Conservation (phyloP, 2,113 vertebrate genomes). For the Sinocyclocheilus anophthalmus region DNA sequence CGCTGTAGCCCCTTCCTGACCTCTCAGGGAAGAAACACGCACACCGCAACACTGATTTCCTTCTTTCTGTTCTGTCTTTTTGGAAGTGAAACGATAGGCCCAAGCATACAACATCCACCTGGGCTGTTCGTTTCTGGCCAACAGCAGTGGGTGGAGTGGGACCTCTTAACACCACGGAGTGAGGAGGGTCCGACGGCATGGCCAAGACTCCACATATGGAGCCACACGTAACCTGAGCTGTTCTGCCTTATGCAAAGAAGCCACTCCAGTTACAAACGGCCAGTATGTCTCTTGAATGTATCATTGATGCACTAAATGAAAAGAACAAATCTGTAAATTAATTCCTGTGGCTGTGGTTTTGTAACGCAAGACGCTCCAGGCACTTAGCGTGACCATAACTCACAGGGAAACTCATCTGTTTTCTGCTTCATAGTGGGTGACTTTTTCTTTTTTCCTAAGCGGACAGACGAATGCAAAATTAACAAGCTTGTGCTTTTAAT, state of each 20-base stretch:
- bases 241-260: background rate
- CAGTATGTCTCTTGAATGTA: background rate
- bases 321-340: background rate
- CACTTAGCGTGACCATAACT: slow-evolving; percentile 7
- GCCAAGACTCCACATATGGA: slow-evolving; percentile 25
- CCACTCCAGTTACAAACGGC: slow-evolving; percentile 3
- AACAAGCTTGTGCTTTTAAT: background rate
- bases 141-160: background rate
- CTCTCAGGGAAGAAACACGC: background rate
- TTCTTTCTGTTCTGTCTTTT: background rate
- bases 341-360: slow-evolving; percentile 19
- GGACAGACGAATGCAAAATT: background rate
- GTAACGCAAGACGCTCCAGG: background rate
- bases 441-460: background rate
- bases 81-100: background rate
- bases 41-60: background rate
- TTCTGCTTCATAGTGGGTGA: background rate
- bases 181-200: background rate
- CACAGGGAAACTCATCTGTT: background rate
- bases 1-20: slow-evolving; percentile 5
- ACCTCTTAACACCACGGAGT: background rate
- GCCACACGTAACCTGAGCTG: background rate
- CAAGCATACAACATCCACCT: slow-evolving; percentile 9
- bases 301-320: background rate
- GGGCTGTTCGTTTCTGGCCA: slow-evolving; percentile 11